Evolutionary conservation across 92 coral and sea anemone genomes (phyloP).

Genomic region (Siderastrea siderea): DNA sequence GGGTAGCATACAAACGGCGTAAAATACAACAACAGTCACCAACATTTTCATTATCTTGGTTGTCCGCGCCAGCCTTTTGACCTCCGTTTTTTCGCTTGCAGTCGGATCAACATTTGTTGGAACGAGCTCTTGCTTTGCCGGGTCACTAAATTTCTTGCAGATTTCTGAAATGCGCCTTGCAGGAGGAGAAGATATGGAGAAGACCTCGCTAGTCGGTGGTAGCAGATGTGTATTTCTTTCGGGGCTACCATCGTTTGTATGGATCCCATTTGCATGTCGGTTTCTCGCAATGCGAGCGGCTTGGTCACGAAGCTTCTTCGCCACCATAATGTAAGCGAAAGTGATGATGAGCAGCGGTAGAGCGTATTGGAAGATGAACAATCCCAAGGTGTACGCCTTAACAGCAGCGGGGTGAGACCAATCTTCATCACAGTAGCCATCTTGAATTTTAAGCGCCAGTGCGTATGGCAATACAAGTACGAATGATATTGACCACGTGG

Average conservation of each 20-base stretch:
- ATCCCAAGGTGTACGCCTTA: constrained; percentile 77
- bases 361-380: constrained; percentile 81
- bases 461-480: constrained; percentile 85
- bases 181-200: constrained; percentile 53
- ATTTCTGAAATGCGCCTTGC: constrained; percentile 24
- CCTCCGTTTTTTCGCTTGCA: constrained; percentile 59
- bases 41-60: constrained; percentile 92
- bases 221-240: background rate
- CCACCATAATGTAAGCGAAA: constrained; percentile 79
- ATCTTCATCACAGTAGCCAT: constrained; percentile 65
- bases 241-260: background rate
- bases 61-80: constrained; percentile 72
- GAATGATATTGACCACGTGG: constrained; percentile 81
- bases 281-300: constrained; percentile 80
- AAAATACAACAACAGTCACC: constrained; percentile 84
- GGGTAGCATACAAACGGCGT: constrained; percentile 90
- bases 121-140: constrained; percentile 18
- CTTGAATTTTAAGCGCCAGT: constrained; percentile 64
- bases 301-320: constrained; percentile 77
- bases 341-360: constrained; percentile 84
- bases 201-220: constrained; percentile 39
- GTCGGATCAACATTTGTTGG: constrained; percentile 18
- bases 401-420: constrained; percentile 77
- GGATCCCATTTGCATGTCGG: constrained; percentile 42
- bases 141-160: constrained; percentile 22